Evolutionary conservation across 2,888 invertebrate genomes (phyloP).

Genomic region (Apotomis betuletana): DNA sequence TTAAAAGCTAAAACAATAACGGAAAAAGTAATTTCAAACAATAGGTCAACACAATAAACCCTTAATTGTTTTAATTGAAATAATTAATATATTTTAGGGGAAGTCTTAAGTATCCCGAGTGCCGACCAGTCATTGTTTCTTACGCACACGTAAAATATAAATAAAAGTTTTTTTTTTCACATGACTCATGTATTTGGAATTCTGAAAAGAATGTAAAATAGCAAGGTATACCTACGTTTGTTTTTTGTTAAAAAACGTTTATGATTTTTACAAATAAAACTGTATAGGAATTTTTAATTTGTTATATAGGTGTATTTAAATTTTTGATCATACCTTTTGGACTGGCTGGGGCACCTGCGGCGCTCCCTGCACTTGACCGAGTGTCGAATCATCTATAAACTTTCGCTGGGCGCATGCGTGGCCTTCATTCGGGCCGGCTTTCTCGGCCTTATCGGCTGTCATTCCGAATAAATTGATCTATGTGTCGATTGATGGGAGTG

Average conservation of each 20-base stretch:
- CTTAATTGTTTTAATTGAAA: slow-evolving; percentile 17
- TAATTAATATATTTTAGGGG: slow-evolving; percentile 14
- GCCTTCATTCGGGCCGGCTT: slow-evolving; percentile 72
- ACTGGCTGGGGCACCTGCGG: slow-evolving; percentile 31
- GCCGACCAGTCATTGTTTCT: too few relatives aligned
- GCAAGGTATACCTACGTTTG: too few relatives aligned
- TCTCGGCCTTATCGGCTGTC: slow-evolving; percentile 51
- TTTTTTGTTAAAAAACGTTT: too few relatives aligned
- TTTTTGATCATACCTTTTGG: slow-evolving; percentile 5
- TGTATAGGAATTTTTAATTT: too few relatives aligned
- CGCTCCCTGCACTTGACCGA: slow-evolving; percentile 69
- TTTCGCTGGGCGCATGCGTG: slow-evolving; percentile 71
- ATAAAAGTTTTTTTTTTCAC: too few relatives aligned
- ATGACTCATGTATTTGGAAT: too few relatives aligned
- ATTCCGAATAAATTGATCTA: slow-evolving; percentile 21
- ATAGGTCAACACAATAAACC: slow-evolving; percentile 6
- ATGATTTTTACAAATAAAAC: too few relatives aligned
- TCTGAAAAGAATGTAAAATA: too few relatives aligned
- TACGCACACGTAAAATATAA: too few relatives aligned
- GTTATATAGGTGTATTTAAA: background rate
- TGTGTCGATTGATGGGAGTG: slow-evolving; percentile 11
- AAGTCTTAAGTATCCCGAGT: background rate
- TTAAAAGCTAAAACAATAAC: background rate
- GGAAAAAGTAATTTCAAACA: background rate
- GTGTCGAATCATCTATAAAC: slow-evolving; percentile 68